Base-by-base conservation (phyloP, 2,113 vertebrate genomes). In the Elephantulus edwardii region DNA sequence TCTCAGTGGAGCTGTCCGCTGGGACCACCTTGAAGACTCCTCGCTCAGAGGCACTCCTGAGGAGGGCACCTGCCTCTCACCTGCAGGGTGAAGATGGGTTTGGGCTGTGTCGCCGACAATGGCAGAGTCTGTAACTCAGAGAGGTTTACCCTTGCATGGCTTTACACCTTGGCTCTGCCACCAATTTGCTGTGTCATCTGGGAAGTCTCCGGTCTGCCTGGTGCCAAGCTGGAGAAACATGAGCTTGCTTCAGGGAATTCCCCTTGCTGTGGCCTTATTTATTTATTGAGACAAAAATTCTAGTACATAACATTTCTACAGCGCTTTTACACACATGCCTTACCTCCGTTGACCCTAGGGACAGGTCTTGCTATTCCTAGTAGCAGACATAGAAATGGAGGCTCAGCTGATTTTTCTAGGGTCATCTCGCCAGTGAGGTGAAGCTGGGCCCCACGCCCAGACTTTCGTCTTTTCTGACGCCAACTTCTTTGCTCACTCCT, bases 141-240 rank as follows among this genome's bases (percentile, higher is more conserved):
- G n/a, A n/a, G n/a, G n/a, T n/a, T n/a, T n/a, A n/a, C n/a, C n/a
- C n/a, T 62, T 10, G 54, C 71, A 52, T 66, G 85, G 30, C 11
- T 33, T 68, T 33, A 20, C n/a, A 56, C 52, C 5, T 52, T 40
- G 78, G 91, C 82, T 83, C 42, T 17, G 62, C 74, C 5, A 38
- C 74, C 11, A 46, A 60, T 46, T 30, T 58, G 62, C 93, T 95
- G 80, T 90, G 90, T 85, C 79, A 60, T 84, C 71, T 35, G 19
- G 56, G n/a, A 13, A 58, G 38, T 44, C 68, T 22, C 60, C 35
- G 1, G 8, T 20, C 46, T 17, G 58, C 66, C 60, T 0, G 0
- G 74, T 56, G 93, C 78, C 90, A 78, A 58, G 46, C 56, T 33
- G 13, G 74, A 85, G 40, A 33, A 40, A 52, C 62, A 11, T 1